Conservation (phyloP, 2,888 invertebrate species). For the Eilema griseolum region DNA sequence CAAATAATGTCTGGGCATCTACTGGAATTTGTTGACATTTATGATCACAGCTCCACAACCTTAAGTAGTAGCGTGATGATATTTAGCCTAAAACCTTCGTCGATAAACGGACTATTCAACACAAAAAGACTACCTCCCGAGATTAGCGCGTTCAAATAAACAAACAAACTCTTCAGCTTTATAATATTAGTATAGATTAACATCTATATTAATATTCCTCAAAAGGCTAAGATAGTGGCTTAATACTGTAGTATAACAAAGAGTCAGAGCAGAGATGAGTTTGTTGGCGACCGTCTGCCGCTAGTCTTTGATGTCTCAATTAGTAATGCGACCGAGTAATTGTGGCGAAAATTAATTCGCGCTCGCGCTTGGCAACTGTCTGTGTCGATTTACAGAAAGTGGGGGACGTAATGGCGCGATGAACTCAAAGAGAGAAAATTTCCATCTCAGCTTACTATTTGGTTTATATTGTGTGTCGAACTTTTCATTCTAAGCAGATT, state of each 20-base stretch:
- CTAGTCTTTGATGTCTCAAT: slow-evolving; percentile 84
- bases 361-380: slow-evolving; percentile 57
- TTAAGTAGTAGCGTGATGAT: too few species aligned
- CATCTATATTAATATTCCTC: neutral
- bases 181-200: too few species aligned
- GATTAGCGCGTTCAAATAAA: too few species aligned
- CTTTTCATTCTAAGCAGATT: too few species aligned
- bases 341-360: slow-evolving; percentile 84
- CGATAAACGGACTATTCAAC: too few species aligned
- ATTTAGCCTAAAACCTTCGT: too few species aligned
- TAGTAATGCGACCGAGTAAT: slow-evolving; percentile 84
- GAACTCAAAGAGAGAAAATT: slow-evolving; percentile 6
- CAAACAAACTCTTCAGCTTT: too few species aligned
- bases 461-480: neutral
- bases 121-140: too few species aligned
- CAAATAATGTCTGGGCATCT: too few species aligned
- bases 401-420: slow-evolving; percentile 18
- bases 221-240: neutral
- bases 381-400: slow-evolving; percentile 39
- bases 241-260: slow-evolving; percentile 34
- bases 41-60: too few species aligned
- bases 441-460: neutral
- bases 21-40: too few species aligned
- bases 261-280: slow-evolving; percentile 59
- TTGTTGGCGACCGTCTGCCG: slow-evolving; percentile 62